phyloP scores from a whole-genome alignment of 2,888 invertebrate genomes.

The Epistrophella euchroma region DNA sequence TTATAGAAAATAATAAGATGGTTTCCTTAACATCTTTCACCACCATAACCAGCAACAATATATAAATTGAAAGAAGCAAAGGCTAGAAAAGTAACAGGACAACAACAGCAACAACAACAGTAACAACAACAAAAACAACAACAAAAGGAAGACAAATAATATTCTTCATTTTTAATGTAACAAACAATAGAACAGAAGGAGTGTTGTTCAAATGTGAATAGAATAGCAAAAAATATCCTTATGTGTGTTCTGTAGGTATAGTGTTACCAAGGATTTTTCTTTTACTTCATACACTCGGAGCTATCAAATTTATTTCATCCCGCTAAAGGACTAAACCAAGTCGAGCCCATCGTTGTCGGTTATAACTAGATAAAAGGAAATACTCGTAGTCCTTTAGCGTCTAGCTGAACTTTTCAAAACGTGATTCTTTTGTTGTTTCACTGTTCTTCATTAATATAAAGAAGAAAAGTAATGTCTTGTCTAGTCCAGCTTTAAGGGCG shows the following conservation, averaged over 20 bases:
- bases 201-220: constrained; percentile 42
- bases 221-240: not conserved
- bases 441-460: constrained; percentile 51
- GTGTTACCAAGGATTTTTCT: constrained; percentile 58
- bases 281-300: constrained; percentile 38
- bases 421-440: constrained; percentile 49
- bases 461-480: constrained; percentile 41
- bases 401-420: constrained; percentile 42
- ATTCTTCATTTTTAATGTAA: constrained; percentile 60
- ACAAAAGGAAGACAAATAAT: constrained; percentile 29
- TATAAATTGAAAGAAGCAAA: constrained; percentile 18
- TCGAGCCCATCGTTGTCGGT: constrained; percentile 14
- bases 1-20: not conserved
- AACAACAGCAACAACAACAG: not conserved
- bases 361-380: constrained; percentile 43
- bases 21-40: constrained; percentile 1
- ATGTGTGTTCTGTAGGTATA: constrained; percentile 1
- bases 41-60: constrained; percentile 41
- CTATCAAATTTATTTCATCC: not conserved
- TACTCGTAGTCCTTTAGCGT: constrained; percentile 1
- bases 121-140: not conserved
- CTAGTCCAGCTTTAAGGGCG: constrained; percentile 46
- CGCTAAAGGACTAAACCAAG: constrained; percentile 22
- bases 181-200: constrained; percentile 65
- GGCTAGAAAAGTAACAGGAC: constrained; percentile 11